A percentile compares a stretch with the other conserved stretches of the same genome.
These are phyloP conservation scores for Agrenia bidenticulata DNA, from an alignment of 2,888 invertebrate species.

Conservation along the genomic window DNA sequence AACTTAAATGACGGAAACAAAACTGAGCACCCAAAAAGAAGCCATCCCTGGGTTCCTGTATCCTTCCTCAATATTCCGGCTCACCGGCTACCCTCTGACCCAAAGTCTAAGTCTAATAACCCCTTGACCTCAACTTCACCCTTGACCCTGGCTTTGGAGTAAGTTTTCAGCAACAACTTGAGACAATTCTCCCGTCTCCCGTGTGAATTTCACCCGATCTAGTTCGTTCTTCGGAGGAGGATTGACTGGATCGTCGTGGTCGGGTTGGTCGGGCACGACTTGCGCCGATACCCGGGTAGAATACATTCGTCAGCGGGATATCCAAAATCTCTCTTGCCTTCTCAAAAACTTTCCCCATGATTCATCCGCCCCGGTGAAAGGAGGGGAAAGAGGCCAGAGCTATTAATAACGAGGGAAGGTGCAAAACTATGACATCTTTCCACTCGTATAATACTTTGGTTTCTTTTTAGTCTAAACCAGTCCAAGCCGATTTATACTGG, in stretches of 20 bases:
- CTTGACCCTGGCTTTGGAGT: no score
- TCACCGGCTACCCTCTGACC: no score
- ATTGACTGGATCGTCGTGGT: conserved; percentile 15
- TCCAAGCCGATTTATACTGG: no score
- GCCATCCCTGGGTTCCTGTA: not conserved
- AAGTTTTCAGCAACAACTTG: no score
- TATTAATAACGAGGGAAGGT: no score
- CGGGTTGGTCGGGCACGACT: conserved; percentile 24
- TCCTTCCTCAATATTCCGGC: not conserved
- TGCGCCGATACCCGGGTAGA: conserved; percentile 29
- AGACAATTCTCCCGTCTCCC: no score
- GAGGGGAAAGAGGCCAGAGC: not conserved
- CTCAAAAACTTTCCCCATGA: conserved; percentile 17
- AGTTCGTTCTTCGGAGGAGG: conserved; percentile 24
- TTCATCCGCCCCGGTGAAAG: conserved; percentile 3
- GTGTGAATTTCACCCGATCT: no score
- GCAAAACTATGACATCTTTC: no score
- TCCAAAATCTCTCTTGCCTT: conserved; percentile 24
- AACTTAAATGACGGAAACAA: conserved; percentile 63
- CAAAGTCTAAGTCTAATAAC: no score
- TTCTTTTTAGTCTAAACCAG: no score
- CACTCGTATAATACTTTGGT: no score
- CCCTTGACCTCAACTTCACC: not conserved
- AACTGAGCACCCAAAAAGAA: conserved; percentile 37
- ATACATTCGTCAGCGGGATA: conserved; percentile 36